These are phyloP conservation scores for Malurus splendens DNA, from an alignment of 2,797 vertebrate species.

Conservation along the genomic window DNA sequence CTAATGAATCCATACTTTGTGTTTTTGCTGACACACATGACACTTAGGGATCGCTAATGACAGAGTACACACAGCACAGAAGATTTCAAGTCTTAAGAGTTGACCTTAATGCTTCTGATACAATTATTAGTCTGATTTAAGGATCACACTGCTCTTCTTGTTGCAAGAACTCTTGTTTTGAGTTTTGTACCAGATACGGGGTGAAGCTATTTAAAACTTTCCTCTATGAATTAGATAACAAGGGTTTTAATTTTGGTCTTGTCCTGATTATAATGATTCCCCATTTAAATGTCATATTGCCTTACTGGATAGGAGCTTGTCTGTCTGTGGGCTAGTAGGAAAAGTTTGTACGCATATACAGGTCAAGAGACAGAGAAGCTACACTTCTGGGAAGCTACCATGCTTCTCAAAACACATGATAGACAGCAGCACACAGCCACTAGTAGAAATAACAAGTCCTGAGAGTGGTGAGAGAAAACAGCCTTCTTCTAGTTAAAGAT, in stretches of 20 bases:
- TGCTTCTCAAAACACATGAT: neutral
- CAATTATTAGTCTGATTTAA: neutral
- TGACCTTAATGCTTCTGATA: neutral
- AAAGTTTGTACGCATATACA: neutral
- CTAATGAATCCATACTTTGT: neutral
- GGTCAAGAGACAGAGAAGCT: neutral
- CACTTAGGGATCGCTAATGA: neutral
- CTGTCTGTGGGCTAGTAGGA: neutral
- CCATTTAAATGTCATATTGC: neutral
- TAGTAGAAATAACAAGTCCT: neutral
- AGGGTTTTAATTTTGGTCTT: neutral
- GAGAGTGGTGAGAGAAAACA: neutral
- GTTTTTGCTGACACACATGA: neutral
- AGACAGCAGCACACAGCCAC: neutral
- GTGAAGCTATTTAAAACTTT: neutral
- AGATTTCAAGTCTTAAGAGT: neutral
- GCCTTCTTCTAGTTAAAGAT: neutral
- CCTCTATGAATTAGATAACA: neutral
- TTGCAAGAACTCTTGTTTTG: neutral
- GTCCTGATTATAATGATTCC: neutral
- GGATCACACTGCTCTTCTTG: neutral
- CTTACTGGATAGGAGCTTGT: neutral
- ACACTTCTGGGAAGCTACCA: neutral
- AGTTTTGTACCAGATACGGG: neutral
- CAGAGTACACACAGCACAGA: neutral